Conservation (phyloP, 2,797 vertebrate species). For the Lophius americanus region DNA sequence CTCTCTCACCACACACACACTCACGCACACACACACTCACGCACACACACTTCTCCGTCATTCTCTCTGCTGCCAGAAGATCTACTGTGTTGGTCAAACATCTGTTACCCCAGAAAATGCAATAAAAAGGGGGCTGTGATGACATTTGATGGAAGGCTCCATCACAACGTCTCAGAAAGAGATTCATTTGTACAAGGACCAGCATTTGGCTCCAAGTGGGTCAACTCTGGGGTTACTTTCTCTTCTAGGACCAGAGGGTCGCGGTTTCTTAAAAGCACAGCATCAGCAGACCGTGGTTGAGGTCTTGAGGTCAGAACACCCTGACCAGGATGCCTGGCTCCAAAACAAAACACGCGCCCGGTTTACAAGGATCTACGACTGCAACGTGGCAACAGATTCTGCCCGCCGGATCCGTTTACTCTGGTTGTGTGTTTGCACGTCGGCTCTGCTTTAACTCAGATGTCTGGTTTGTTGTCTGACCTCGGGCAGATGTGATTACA, state of each 20-base stretch:
- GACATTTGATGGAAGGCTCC: conserved; percentile 16
- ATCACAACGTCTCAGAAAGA: conserved; percentile 8
- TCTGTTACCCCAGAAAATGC: conserved; percentile 50
- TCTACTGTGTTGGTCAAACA: conserved; percentile 37
- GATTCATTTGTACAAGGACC: background rate
- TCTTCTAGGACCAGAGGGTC: conserved; percentile 22
- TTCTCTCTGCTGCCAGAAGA: conserved; percentile 11
- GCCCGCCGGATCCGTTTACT: conserved; percentile 2
- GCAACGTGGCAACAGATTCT: conserved; percentile 74
- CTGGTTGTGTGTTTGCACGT: background rate
- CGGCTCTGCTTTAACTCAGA: background rate
- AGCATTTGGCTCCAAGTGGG: conserved; percentile 16
- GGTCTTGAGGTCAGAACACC: conserved; percentile 70
- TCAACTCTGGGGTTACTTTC: conserved; percentile 31
- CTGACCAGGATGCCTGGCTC: conserved; percentile 56
- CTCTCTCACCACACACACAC: conserved; percentile 17
- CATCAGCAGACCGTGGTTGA: conserved; percentile 61
- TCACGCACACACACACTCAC: conserved; percentile 1
- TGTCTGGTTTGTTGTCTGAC: background rate
- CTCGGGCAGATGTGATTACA: background rate
- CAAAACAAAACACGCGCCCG: conserved; percentile 63
- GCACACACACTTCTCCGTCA: conserved; percentile 5
- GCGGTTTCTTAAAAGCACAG: conserved; percentile 23
- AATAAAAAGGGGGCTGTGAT: conserved; percentile 30
- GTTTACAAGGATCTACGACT: conserved; percentile 61